A percentile compares a stretch with the other conserved stretches of the same genome.
These are phyloP conservation scores for Nothobranchius furzeri DNA, from an alignment of 2,113 vertebrate species.

Conservation along the genomic window DNA sequence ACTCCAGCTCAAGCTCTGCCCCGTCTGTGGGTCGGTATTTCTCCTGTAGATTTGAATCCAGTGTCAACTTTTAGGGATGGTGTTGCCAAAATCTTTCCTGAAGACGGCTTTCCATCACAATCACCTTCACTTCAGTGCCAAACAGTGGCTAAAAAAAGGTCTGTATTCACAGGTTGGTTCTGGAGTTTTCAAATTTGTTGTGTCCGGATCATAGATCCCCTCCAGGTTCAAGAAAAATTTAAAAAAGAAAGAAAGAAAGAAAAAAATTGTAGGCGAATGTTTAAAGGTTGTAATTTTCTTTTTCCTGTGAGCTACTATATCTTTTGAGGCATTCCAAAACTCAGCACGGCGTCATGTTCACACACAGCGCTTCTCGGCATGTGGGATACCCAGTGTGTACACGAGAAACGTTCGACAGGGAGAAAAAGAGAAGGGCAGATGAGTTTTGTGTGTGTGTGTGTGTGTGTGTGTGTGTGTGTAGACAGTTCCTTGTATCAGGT, in stretches of 20 bases:
- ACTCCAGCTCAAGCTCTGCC: conserved; percentile 15
- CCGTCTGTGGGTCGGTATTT: conserved; percentile 4
- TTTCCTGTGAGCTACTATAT: conserved; percentile 50
- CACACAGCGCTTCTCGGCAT: conserved; percentile 54
- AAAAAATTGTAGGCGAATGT: conserved; percentile 17
- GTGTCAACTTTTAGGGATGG: conserved; percentile 12
- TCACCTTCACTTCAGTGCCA: conserved; percentile 56
- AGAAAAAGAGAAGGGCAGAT: conserved; percentile 28
- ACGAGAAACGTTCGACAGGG: conserved; percentile 12
- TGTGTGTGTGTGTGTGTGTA: conserved; percentile 29
- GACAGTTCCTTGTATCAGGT: conserved; percentile 55
- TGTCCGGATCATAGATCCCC: conserved; percentile 26
- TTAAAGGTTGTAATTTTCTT: conserved; percentile 35
- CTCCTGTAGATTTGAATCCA: conserved; percentile 9
- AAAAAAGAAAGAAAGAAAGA: not conserved
- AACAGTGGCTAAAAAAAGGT: conserved; percentile 16
- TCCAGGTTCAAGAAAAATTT: not conserved
- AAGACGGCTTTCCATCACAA: conserved; percentile 32
- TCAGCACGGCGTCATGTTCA: conserved; percentile 49
- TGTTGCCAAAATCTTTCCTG: conserved; percentile 23
- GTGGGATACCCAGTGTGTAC: conserved; percentile 28
- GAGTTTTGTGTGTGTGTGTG: conserved; percentile 3
- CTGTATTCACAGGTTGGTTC: conserved; percentile 6
- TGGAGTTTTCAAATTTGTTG: conserved; percentile 29
- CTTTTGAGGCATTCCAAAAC: conserved; percentile 52